Evolutionary conservation across 1,140 invertebrate species (phyloP).

Genomic region (Eueides isabella): DNA sequence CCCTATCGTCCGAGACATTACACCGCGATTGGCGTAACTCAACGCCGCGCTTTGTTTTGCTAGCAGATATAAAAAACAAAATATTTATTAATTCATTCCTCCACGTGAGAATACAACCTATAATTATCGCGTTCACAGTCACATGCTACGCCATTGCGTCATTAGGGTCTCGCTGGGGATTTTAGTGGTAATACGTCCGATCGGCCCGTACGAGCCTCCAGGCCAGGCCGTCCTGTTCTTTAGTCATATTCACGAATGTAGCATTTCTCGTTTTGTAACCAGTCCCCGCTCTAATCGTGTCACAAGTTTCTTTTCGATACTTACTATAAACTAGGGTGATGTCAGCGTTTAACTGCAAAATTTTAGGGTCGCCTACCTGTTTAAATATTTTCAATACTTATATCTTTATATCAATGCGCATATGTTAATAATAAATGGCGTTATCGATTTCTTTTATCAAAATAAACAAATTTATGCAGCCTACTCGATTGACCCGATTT

Average conservation of each 20-base stretch:
- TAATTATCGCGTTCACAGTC: no score
- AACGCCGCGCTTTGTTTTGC: no score
- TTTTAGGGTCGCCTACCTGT: not conserved
- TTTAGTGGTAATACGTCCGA: constrained; percentile 29
- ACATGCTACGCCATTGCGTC: no score
- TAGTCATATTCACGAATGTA: constrained; percentile 66
- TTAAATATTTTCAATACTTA: not conserved
- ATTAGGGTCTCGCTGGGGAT: no score
- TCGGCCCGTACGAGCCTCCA: constrained; percentile 46
- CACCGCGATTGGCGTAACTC: no score
- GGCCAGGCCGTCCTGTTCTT: constrained; percentile 52
- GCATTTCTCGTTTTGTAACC: constrained; percentile 60
- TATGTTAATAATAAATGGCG: not conserved
- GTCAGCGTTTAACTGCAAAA: not conserved
- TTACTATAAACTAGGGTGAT: constrained; percentile 12
- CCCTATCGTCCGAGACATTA: no score
- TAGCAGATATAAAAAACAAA: no score
- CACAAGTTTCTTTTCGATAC: constrained; percentile 37
- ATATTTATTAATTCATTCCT: no score
- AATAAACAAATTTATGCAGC: constrained; percentile 12
- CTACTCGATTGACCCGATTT: constrained; percentile 16
- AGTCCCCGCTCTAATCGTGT: constrained; percentile 41
- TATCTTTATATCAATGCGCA: not conserved
- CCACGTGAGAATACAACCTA: no score
- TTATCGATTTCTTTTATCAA: constrained; percentile 10